A percentile compares a stretch with the other conserved stretches of the same genome.
Conservation (phyloP, 2,797 vertebrate species). For the Cryptoprocta ferox region DNA sequence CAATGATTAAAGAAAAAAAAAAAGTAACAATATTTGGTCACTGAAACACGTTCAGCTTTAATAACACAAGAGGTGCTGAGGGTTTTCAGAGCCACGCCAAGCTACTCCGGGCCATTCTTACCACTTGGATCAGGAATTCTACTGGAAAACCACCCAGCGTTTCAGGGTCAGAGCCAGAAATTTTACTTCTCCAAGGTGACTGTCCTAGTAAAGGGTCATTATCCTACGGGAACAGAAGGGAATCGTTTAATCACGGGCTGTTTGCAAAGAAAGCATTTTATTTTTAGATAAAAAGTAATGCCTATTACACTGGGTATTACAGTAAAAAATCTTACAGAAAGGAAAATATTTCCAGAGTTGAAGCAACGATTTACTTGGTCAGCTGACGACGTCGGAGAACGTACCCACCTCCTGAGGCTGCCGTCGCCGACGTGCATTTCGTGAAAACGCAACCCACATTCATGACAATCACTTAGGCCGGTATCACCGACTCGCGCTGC, state of each 20-base stretch:
- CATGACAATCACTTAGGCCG: background rate
- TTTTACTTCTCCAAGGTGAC: slow-evolving; percentile 96
- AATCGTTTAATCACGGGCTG: slow-evolving; percentile 53
- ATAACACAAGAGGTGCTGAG: slow-evolving; percentile 18
- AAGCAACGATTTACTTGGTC: slow-evolving; percentile 7
- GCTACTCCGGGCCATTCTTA: slow-evolving; percentile 85
- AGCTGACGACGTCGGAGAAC: slow-evolving; percentile 27
- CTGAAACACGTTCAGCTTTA: slow-evolving; percentile 16
- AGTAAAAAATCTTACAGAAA: slow-evolving; percentile 60
- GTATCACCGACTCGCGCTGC: background rate
- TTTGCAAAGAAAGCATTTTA: slow-evolving; percentile 29
- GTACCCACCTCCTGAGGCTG: background rate
- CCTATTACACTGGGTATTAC: slow-evolving; percentile 1
- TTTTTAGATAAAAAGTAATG: slow-evolving; percentile 49
- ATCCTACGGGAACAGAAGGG: slow-evolving; percentile 88
- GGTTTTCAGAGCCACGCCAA: slow-evolving; percentile 10
- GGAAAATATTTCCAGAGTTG: slow-evolving; percentile 57
- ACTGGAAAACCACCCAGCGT: slow-evolving; percentile 98
- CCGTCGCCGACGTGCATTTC: background rate
- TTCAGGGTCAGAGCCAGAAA: slow-evolving; percentile 93
- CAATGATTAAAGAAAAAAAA: background rate
- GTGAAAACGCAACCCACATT: background rate
- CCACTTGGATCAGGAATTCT: slow-evolving; percentile 99
- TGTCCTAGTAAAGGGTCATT: slow-evolving; percentile 96
- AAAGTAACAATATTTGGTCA: background rate